Base-by-base conservation (phyloP, 2,113 vertebrate genomes). In the Grantiella picta region DNA sequence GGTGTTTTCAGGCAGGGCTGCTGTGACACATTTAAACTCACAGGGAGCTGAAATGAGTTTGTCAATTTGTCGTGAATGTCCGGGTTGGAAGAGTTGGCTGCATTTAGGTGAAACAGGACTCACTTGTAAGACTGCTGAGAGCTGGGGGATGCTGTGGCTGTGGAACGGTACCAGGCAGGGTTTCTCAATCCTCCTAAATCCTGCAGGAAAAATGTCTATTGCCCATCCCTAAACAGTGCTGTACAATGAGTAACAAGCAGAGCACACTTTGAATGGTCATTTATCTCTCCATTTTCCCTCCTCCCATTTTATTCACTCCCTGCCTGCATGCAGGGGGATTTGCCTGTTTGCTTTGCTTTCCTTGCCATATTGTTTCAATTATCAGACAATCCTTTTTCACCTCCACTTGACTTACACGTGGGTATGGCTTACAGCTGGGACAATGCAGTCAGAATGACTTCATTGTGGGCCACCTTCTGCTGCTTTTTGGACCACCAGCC, bases 401-500 rank as follows among this genome's bases (percentile, higher is more conserved):
- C 91, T 94, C 86, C 50, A 6, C 68, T 96, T 92, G 53, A 82
- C 82, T 89, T 40, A 11, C 31, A 40, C 25, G 44, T 78, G 86
- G 82, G 35, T 73, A 18, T 86, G 72, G 47, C 75, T 85, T 91
- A 75, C 78, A 90, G 24, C 42, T 81, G 91, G 53, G 92, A 92
- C 68, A 59, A 49, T 24, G 40, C 1, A 81, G 80, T 78, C 76
- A 59, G 44, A 45, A 19, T 20, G 44, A 45, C 18, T 86, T 68
- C 33, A 5, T 20, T 4, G 27, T 27, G 72, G 83, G 29, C 80
- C 80, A 78, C 90, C 71, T 95, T 92, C 68, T 81, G 66, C 85
- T 95, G 94, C 52, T 69, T 90, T 76, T 76, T 76, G 88, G 94
- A 90, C 92, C 96, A 94, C 94, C 95, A 77, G 66, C 85, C 71